Evolutionary conservation across 2,797 vertebrate genomes (phyloP).

Genomic region (Propithecus deckenii): DNA sequence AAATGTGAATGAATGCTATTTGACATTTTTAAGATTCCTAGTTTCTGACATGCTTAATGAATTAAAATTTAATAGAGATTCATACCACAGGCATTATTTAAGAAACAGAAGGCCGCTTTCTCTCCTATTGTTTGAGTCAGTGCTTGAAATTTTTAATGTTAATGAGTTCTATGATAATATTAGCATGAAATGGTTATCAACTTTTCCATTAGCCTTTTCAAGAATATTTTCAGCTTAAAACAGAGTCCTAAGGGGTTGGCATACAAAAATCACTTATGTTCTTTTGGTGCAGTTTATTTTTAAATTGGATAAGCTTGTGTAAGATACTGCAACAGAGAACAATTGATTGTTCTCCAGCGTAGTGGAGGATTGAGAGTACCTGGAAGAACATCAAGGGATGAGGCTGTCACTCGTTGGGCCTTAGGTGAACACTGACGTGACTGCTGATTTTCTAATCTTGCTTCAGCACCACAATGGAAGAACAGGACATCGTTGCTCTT

Average conservation of each 20-base stretch:
- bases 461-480: background rate
- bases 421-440: background rate
- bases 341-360: background rate
- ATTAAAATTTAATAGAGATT: slow-evolving; percentile 5
- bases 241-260: background rate
- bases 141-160: background rate
- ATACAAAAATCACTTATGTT: background rate
- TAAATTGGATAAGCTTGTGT: background rate
- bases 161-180: background rate
- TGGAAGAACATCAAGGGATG: background rate
- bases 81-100: background rate
- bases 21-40: background rate
- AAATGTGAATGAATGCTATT: background rate
- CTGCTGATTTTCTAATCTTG: background rate
- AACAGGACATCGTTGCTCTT: background rate
- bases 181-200: background rate
- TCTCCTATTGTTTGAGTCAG: background rate
- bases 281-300: background rate
- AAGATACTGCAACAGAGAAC: background rate
- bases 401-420: too few relatives aligned
- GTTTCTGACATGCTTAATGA: background rate
- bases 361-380: background rate
- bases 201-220: background rate
- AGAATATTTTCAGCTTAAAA: background rate
- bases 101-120: background rate